phyloP scores from a whole-genome alignment of 2,113 vertebrate species.

The Phalacrocorax aristotelis region DNA sequence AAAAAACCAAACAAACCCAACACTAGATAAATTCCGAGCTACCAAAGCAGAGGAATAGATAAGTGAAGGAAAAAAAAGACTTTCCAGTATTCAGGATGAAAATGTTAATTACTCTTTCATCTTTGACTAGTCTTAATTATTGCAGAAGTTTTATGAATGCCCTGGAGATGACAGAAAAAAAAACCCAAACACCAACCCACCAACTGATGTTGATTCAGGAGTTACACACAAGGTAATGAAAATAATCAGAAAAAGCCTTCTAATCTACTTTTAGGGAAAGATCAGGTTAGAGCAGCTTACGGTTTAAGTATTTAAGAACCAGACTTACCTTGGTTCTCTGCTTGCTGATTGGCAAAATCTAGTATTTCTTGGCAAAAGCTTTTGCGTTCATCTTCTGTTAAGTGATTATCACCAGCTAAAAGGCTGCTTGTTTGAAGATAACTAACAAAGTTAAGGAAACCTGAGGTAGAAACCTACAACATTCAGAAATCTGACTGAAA shows the following conservation, averaged over 20 bases:
- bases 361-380: constrained; percentile 93
- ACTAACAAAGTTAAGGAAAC: constrained; percentile 83
- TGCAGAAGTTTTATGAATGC: not conserved
- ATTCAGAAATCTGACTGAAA: not conserved
- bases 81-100: not conserved
- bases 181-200: not conserved
- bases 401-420: constrained; percentile 86
- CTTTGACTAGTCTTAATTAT: not conserved
- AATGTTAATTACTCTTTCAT: not conserved
- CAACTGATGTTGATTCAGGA: not conserved
- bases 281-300: not conserved
- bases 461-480: not conserved
- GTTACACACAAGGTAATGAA: not conserved
- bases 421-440: constrained; percentile 95
- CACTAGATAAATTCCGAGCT: not conserved
- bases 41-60: not conserved
- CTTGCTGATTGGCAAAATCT: constrained; percentile 76
- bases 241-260: not conserved
- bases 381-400: constrained; percentile 83
- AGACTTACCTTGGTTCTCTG: constrained; percentile 74
- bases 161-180: not conserved
- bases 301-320: not conserved
- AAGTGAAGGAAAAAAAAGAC: not conserved
- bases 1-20: not conserved
- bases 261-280: not conserved